phyloP scores from a whole-genome alignment of 1,140 invertebrate genomes.

The Drosophila subpulchrella region DNA sequence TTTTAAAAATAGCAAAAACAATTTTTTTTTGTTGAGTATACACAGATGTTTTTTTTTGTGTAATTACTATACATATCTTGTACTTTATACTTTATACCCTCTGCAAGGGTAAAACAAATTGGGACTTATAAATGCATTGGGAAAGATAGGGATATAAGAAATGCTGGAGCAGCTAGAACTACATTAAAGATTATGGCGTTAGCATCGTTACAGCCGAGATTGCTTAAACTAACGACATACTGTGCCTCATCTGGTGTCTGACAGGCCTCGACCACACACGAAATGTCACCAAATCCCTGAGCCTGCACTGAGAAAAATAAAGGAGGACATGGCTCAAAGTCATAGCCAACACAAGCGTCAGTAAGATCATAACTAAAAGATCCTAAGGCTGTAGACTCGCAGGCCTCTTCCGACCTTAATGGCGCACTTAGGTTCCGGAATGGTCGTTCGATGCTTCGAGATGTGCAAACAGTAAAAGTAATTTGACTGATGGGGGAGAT shows the following conservation, averaged over 20 bases:
- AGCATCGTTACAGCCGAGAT: slow-evolving; percentile 87
- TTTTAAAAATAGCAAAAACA: too few species aligned
- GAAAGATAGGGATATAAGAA: too few species aligned
- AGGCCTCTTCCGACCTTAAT: slow-evolving; percentile 41
- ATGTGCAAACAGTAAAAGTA: slow-evolving; percentile 86
- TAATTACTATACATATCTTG: too few species aligned
- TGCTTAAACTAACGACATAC: slow-evolving; percentile 87
- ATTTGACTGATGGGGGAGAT: slow-evolving; percentile 84
- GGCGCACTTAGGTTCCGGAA: slow-evolving; percentile 44
- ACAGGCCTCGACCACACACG: slow-evolving; percentile 85
- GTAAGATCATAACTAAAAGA: slow-evolving; percentile 83
- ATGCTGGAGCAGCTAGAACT: too few species aligned
- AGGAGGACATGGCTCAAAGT: slow-evolving; percentile 86
- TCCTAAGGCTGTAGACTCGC: slow-evolving; percentile 66
- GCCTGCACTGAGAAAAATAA: slow-evolving; percentile 87
- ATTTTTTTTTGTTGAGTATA: too few species aligned
- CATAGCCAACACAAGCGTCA: slow-evolving; percentile 85
- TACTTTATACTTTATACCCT: too few species aligned
- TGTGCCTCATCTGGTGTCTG: slow-evolving; percentile 88
- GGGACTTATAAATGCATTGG: background rate
- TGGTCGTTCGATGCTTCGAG: slow-evolving; percentile 85
- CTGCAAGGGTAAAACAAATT: too few species aligned
- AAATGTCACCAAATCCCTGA: slow-evolving; percentile 67
- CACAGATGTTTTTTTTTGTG: too few species aligned
- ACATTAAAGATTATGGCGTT: slow-evolving; percentile 36